Base-by-base conservation (phyloP, 2,888 invertebrate genomes). In the Sipunculus nudus region DNA sequence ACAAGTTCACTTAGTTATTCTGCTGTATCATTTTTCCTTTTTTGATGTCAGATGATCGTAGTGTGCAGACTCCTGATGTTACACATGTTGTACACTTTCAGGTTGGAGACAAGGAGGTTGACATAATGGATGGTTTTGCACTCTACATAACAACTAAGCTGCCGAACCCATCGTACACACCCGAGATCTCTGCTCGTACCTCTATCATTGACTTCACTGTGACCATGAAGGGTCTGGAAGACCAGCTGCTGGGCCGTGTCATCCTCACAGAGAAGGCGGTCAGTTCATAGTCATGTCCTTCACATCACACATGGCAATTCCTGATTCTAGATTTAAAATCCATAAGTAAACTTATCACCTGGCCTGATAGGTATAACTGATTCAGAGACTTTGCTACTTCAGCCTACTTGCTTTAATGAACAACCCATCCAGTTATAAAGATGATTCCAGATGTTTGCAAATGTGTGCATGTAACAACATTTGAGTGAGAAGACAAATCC, bases 61-160 rank as follows among this genome's bases (percentile, higher is more conserved):
- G n/a, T n/a, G n/a, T n/a, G n/a, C n/a, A n/a, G n/a, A n/a, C n/a
- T n/a, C n/a, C n/a, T n/a, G n/a, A n/a, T n/a, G n/a, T n/a, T n/a
- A n/a, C n/a, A n/a, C n/a, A n/a, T n/a, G n/a, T n/a, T n/a, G n/a
- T n/a, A n/a, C n/a, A n/a, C n/a, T n/a, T 83, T 52, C 83, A 84
- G 75, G 81, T 84, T n/a, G 84, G 84, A 29, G 84, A 84, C 73
- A 83, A 83, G 60, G 84, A 84, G 61, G 81, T 84, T 65, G 84
- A 84, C 66, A 73, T 84, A n/a, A 78, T 82, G 76, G 77, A 79
- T 21, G 74, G 82, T 3, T 84, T 84, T 64, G 72, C 63, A n/a
- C 72, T 84, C 53, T 84, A 82, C 68, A 74, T 84, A 50, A 84
- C 83, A 39, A 84, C 84, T 23, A 84, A 84, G 65, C 75, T 84